Base-by-base conservation (phyloP, 2,888 invertebrate species). In the Subacronicta megacephala region DNA sequence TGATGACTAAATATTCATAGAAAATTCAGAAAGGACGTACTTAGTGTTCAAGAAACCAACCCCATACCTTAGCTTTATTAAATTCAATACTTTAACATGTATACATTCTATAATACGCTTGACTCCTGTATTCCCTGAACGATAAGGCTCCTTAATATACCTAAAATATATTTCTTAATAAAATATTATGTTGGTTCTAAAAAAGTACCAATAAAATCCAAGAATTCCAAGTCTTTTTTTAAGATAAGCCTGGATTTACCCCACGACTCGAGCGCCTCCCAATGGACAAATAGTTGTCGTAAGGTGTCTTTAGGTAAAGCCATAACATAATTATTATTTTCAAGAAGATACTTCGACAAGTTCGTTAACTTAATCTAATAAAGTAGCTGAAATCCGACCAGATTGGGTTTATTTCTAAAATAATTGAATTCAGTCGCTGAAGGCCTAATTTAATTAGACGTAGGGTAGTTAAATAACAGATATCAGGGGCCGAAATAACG, bases 261-360 rank as follows among this genome's bases (percentile, higher is more conserved):
- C 50, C 15, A 42, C n/a, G 37, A 20, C 46, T 18, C 38, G 15
- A 36, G 13, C 35, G 36, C 7, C 7, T 49, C 62, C 36, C 51
- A 17, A 1, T 26, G 36, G 70, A 49, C 23, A 38, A 26, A 42
- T 42, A 56, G 51, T 17, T 47, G 46, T 57, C 47, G 17, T 33
- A 46, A 62, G 58, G 41, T 60, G 47, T 51, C 53, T 53, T 36
- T 47, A 33, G 12, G 40, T 23, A 43, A 58, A 50, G 53, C 13
- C 20, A 17, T 49, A 62, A 68, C 16, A 45, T 35, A 49, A 56
- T 66, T 62, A 68, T 52, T 56, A 49, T 52, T n/a, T 49, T 56
- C 35, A 38, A 42, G 13, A 15, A 56, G 41, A 66, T 49, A 49
- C 31, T 56, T 49, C 40, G 15, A 41, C 38, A 62, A 56, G 42